phyloP scores from a whole-genome alignment of 1,140 invertebrate species.

The Lordiphosa clarofinis region DNA sequence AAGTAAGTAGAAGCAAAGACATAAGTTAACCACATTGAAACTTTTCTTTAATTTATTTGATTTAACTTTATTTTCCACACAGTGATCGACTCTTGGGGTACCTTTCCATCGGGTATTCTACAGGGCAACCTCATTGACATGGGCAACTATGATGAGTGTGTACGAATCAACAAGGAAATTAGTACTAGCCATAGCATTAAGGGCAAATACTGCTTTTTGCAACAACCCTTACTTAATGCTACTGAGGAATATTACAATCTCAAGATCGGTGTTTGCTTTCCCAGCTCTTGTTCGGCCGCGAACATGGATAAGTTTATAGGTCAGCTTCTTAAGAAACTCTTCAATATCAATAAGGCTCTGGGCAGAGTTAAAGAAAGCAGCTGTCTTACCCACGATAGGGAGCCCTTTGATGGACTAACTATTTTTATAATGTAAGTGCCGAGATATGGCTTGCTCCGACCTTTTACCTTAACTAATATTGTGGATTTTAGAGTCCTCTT shows the following conservation, averaged over 20 bases:
- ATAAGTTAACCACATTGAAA: no score
- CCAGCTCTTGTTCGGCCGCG: conserved; percentile 29
- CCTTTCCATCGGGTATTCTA: conserved; percentile 42
- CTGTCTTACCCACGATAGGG: conserved; percentile 23
- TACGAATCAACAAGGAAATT: conserved; percentile 17
- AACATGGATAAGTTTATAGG: conserved; percentile 34
- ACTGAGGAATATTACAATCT: background rate
- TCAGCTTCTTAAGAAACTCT: conserved; percentile 22
- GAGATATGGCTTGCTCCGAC: background rate
- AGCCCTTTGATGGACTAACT: conserved; percentile 27
- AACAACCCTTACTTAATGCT: conserved; percentile 13
- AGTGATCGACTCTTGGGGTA: conserved; percentile 67
- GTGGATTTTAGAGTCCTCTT: conserved; percentile 22
- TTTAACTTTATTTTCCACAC: background rate
- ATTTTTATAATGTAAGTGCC: conserved; percentile 52
- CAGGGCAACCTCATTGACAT: conserved; percentile 46
- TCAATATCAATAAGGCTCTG: background rate
- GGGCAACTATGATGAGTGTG: conserved; percentile 61
- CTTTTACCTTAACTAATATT: background rate
- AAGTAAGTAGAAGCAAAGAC: conserved; percentile 34
- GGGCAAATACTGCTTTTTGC: conserved; percentile 52
- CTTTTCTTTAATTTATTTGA: no score
- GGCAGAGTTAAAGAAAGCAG: conserved; percentile 8
- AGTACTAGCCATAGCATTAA: conserved; percentile 3
- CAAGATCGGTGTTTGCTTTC: conserved; percentile 40